Evolutionary conservation across 2,113 vertebrate species (phyloP).

Genomic region (Python bivittatus): DNA sequence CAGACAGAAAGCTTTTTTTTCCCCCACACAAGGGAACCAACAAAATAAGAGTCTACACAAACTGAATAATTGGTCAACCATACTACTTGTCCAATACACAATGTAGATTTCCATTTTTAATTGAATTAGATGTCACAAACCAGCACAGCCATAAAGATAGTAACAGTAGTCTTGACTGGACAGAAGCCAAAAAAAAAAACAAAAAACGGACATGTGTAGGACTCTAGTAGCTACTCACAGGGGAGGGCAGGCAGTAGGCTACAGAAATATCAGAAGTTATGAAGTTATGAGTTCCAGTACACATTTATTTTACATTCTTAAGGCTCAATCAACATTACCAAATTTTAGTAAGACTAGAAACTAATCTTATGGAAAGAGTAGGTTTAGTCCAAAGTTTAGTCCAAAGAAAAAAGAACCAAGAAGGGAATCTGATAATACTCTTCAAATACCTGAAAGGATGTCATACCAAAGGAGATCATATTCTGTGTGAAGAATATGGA

Average conservation of each 20-base stretch:
- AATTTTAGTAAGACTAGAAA: background rate
- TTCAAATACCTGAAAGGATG: background rate
- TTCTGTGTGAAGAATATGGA: background rate
- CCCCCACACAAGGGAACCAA: background rate
- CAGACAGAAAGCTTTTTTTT: background rate
- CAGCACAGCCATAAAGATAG: background rate
- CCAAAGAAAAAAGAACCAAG: no score
- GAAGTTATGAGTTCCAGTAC: background rate
- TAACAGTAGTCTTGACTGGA: background rate
- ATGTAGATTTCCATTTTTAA: background rate
- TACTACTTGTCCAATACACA: background rate
- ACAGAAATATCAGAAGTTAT: background rate
- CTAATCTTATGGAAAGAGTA: background rate
- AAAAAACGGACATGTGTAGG: background rate
- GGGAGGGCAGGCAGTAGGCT: background rate
- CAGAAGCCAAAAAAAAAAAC: no score
- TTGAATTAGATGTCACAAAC: background rate
- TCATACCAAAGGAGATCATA: background rate
- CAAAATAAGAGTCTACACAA: background rate
- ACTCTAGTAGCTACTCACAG: background rate
- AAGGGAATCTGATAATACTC: background rate
- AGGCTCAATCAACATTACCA: background rate
- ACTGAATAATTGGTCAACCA: background rate
- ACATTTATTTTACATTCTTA: background rate
- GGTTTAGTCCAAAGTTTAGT: no score